Percentiles rank a stretch among this genome's conserved stretches.
Conservation (phyloP, 2,113 vertebrate genomes). For the Upupa epops region DNA sequence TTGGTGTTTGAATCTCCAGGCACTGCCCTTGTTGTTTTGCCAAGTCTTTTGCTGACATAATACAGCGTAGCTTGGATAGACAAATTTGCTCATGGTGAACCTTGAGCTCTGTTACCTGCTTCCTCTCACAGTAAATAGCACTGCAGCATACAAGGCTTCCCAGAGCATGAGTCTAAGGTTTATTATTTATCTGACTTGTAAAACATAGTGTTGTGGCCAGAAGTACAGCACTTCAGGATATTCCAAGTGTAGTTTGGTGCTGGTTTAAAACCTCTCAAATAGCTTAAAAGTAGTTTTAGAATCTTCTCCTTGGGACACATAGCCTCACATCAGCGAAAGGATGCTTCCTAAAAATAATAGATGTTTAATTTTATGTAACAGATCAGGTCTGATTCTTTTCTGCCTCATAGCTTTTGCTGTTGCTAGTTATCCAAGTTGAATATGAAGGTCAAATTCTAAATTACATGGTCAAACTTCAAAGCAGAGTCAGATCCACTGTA, state of each 20-base stretch:
- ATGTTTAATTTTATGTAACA: neutral
- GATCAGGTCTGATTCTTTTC: neutral
- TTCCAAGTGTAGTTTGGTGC: neutral
- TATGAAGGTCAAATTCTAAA: neutral
- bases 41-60: neutral
- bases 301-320: neutral
- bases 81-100: neutral
- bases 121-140: neutral
- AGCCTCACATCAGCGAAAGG: neutral
- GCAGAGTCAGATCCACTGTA: neutral
- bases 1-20: neutral
- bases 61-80: neutral
- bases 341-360: neutral
- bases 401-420: neutral
- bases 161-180: neutral
- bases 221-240: neutral
- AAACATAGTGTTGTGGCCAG: neutral
- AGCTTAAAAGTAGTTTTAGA: neutral
- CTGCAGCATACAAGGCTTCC: neutral
- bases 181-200: neutral
- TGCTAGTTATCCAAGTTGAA: neutral
- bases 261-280: neutral
- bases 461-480: neutral
- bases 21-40: neutral
- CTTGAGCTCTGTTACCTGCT: neutral